Conservation (phyloP, 2,888 invertebrate species). For the Oasisia sp. region DNA sequence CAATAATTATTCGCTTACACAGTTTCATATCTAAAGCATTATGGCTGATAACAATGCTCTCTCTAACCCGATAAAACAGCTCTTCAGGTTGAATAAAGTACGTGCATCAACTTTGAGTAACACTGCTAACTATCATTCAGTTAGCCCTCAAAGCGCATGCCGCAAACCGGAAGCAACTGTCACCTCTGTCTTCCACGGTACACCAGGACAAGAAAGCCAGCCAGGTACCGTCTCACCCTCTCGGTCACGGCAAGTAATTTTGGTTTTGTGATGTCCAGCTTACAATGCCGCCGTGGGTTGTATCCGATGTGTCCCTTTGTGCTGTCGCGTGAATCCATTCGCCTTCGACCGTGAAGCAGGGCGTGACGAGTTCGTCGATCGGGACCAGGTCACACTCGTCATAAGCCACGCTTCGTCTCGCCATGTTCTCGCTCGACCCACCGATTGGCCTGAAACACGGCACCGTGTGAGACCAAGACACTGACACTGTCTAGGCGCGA, state of each 20-base stretch:
- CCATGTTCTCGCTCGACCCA: not conserved
- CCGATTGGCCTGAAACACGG: not conserved
- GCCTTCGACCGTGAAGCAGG: not conserved
- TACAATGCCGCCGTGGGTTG: not conserved
- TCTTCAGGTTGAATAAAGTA: not conserved
- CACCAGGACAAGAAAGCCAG: not conserved
- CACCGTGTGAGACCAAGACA: not conserved
- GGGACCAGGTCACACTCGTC: not conserved
- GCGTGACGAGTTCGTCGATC: not conserved
- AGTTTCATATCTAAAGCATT: not conserved
- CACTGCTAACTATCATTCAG: not conserved
- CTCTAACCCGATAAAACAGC: not conserved
- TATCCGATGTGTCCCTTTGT: not conserved
- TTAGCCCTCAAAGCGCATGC: no score
- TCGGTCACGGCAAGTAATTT: not conserved
- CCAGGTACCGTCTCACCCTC: not conserved
- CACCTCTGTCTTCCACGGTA: no score
- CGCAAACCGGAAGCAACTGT: no score
- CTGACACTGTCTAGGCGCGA: no score
- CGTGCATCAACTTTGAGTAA: not conserved
- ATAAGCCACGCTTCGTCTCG: not conserved
- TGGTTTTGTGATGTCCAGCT: not conserved
- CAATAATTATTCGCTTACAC: not conserved
- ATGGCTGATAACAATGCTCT: not conserved
- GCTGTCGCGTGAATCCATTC: not conserved